A percentile compares a stretch with the other conserved stretches of the same genome.
Conservation (phyloP, 1,140 invertebrate species). For the Colletes latitarsis region DNA sequence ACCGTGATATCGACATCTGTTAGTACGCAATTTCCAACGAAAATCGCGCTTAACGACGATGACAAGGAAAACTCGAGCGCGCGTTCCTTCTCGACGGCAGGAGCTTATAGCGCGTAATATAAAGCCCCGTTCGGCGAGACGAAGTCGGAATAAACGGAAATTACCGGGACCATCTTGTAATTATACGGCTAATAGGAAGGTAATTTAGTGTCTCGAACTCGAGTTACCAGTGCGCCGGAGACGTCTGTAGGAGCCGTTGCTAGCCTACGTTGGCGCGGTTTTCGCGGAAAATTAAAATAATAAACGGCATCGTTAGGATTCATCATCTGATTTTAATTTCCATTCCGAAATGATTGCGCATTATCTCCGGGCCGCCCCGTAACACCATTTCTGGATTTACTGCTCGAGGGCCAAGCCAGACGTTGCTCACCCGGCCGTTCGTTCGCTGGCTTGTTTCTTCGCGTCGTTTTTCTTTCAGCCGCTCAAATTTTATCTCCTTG, state of each 20-base stretch:
- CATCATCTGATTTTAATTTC: conserved; percentile 83
- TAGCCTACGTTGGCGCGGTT: conserved; percentile 64
- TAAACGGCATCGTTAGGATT: conserved; percentile 82
- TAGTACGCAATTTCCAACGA: background rate
- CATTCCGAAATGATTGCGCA: conserved; percentile 82
- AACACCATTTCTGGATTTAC: conserved; percentile 78
- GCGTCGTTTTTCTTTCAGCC: conserved; percentile 44
- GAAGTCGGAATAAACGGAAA: conserved; percentile 81
- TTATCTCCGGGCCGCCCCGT: conserved; percentile 76
- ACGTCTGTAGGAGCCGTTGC: conserved; percentile 52
- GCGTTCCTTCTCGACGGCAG: background rate
- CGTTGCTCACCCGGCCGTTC: conserved; percentile 61
- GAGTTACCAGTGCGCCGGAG: conserved; percentile 74
- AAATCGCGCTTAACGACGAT: conserved; percentile 32
- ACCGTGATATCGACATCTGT: background rate
- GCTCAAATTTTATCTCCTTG: conserved; percentile 48
- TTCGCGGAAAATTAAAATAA: conserved; percentile 82
- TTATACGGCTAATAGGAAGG: conserved; percentile 82
- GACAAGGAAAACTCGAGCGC: conserved; percentile 47
- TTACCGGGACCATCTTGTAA: conserved; percentile 82
- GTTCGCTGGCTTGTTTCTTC: conserved; percentile 41
- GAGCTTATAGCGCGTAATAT: conserved; percentile 54
- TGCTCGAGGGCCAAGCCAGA: conserved; percentile 71
- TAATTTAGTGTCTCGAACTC: conserved; percentile 82
- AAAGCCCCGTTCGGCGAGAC: conserved; percentile 68